A percentile compares a stretch with the other conserved stretches of the same genome.
Evolutionary conservation across 2,888 invertebrate genomes (phyloP).

Genomic region (Thyatira batis): DNA sequence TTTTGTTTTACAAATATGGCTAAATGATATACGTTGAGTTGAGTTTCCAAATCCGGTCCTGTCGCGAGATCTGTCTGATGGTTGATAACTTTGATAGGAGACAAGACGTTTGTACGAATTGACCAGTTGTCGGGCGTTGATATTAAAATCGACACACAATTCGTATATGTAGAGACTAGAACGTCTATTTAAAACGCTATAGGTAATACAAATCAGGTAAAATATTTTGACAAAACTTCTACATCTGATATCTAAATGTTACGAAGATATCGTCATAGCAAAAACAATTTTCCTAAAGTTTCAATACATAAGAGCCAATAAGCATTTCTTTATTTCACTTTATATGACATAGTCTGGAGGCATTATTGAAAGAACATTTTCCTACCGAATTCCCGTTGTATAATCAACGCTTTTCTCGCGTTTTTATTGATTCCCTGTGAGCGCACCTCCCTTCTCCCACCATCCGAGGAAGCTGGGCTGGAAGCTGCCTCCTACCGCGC

Average conservation of each 20-base stretch:
- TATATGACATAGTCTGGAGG: slow-evolving; percentile 44
- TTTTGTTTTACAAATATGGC: slow-evolving; percentile 52
- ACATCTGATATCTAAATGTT: not conserved
- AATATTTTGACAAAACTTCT: not conserved
- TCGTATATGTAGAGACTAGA: not conserved
- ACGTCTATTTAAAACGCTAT: too few relatives aligned
- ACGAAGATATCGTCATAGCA: slow-evolving; percentile 7
- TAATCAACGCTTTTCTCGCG: slow-evolving; percentile 81
- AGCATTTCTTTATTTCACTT: slow-evolving; percentile 52
- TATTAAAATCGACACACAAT: not conserved
- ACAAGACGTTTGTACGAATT: not conserved
- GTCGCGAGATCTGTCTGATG: not conserved
- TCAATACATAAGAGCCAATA: slow-evolving; percentile 41
- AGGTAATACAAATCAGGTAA: not conserved
- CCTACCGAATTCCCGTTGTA: slow-evolving; percentile 73
- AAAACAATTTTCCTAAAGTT: slow-evolving; percentile 32
- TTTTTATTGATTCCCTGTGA: slow-evolving; percentile 79
- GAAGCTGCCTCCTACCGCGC: slow-evolving; percentile 80
- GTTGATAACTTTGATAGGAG: not conserved
- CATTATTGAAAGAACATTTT: slow-evolving; percentile 70
- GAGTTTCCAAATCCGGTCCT: slow-evolving; percentile 6
- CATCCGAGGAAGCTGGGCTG: slow-evolving; percentile 69
- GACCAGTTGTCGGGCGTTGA: not conserved
- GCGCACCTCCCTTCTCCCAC: slow-evolving; percentile 54
- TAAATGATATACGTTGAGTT: slow-evolving; percentile 41